Evolutionary conservation across 2,797 vertebrate genomes (phyloP).

Genomic region (Centropyge bicolor): DNA sequence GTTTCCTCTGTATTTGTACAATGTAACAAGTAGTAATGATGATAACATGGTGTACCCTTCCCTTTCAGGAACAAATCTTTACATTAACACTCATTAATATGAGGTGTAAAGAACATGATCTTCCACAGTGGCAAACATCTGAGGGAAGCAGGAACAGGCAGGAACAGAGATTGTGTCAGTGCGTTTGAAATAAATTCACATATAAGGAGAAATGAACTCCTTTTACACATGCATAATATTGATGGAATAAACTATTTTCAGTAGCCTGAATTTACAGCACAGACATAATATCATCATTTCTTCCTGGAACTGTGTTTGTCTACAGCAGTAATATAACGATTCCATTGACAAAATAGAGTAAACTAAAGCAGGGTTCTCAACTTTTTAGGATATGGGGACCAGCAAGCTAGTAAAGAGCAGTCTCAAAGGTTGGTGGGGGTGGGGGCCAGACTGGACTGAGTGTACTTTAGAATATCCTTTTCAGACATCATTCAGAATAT

Average conservation of each 20-base stretch:
- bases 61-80: conserved; percentile 21
- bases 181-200: not conserved
- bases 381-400: no score
- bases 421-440: no score
- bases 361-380: no score
- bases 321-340: no score
- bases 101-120: conserved; percentile 38
- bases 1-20: not conserved
- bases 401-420: no score
- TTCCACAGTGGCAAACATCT: conserved; percentile 2
- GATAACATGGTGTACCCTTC: conserved; percentile 1
- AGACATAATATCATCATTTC: no score
- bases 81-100: conserved; percentile 40
- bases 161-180: not conserved
- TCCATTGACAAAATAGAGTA: no score
- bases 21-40: not conserved
- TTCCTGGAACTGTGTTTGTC: no score
- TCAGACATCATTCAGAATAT: no score
- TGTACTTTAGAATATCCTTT: no score
- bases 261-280: no score
- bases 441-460: no score
- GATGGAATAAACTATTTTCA: not conserved
- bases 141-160: conserved; percentile 18
- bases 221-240: not conserved
- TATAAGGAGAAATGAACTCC: not conserved